These are phyloP conservation scores for Pterois miles DNA, from an alignment of 2,797 vertebrate genomes.

Conservation along the genomic window DNA sequence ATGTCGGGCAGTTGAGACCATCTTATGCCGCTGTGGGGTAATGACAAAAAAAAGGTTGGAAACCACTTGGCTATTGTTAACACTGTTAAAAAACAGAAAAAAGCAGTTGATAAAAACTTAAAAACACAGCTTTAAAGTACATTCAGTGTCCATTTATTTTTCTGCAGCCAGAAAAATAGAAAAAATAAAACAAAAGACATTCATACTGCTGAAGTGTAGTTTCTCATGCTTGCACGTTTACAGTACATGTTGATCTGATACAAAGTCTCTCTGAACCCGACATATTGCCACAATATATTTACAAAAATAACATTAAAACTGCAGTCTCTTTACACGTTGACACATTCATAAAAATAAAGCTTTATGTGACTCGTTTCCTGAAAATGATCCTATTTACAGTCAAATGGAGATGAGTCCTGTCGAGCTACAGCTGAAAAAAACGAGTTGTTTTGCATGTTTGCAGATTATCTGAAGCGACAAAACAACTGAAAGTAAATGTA, in stretches of 20 bases:
- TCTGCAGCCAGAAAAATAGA: slow-evolving; percentile 79
- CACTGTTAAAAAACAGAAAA: background rate
- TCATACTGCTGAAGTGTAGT: slow-evolving; percentile 81
- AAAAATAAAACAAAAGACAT: slow-evolving; percentile 77
- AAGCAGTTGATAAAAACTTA: background rate
- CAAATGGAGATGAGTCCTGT: slow-evolving; percentile 74
- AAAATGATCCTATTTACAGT: slow-evolving; percentile 74
- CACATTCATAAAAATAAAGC: slow-evolving; percentile 82
- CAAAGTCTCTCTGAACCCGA: slow-evolving; percentile 66
- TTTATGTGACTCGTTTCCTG: slow-evolving; percentile 68
- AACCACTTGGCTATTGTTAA: background rate
- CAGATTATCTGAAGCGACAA: slow-evolving; percentile 27
- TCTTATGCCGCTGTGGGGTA: background rate
- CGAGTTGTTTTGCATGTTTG: slow-evolving; percentile 22
- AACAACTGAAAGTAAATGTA: slow-evolving; percentile 18
- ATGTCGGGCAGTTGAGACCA: no score
- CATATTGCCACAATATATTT: slow-evolving; percentile 76
- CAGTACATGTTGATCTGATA: slow-evolving; percentile 78
- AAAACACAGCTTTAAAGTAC: slow-evolving; percentile 48
- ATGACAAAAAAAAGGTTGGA: background rate
- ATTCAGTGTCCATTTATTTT: slow-evolving; percentile 84
- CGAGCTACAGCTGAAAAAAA: slow-evolving; percentile 55
- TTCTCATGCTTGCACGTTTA: slow-evolving; percentile 80
- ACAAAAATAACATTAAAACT: slow-evolving; percentile 81
- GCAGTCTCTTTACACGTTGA: slow-evolving; percentile 67